Evolutionary conservation across 2,113 vertebrate species (phyloP).

Genomic region (Oncorhynchus tshawytscha): DNA sequence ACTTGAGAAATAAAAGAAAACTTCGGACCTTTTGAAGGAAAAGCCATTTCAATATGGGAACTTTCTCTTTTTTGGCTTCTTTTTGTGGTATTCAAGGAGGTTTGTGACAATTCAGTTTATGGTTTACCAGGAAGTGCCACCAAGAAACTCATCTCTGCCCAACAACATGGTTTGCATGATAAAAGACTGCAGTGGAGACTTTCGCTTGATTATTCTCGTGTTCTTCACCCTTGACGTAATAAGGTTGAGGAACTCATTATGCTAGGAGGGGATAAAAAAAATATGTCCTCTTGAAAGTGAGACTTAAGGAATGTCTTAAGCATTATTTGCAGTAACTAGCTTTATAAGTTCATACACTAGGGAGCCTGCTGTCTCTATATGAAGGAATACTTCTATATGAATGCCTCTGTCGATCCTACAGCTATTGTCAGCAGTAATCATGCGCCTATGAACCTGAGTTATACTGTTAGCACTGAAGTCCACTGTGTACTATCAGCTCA

Average conservation of each 20-base stretch:
- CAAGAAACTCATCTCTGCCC: constrained; percentile 41
- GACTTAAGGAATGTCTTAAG: too few species aligned
- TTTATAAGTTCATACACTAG: too few species aligned
- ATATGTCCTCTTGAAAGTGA: too few species aligned
- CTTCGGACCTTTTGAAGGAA: constrained; percentile 51
- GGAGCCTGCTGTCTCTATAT: too few species aligned
- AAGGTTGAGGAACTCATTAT: constrained; percentile 30
- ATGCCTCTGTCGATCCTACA: too few species aligned
- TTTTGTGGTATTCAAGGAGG: constrained; percentile 50
- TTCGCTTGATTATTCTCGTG: constrained; percentile 30
- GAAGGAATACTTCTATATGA: too few species aligned
- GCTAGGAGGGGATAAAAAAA: background rate
- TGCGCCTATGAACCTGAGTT: too few species aligned
- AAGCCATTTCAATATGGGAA: constrained; percentile 61
- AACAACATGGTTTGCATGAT: constrained; percentile 48
- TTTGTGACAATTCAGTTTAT: constrained; percentile 36
- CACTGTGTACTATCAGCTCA: too few species aligned
- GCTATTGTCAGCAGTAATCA: too few species aligned
- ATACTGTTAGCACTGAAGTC: too few species aligned
- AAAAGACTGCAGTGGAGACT: constrained; percentile 41
- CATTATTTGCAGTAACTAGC: too few species aligned
- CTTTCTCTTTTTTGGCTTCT: constrained; percentile 57
- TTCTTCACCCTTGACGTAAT: constrained; percentile 12
- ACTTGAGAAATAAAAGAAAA: constrained; percentile 73
- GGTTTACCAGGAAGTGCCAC: constrained; percentile 40